Evolutionary conservation across 2,113 vertebrate genomes (phyloP).

Genomic region (Eubucco bourcierii): DNA sequence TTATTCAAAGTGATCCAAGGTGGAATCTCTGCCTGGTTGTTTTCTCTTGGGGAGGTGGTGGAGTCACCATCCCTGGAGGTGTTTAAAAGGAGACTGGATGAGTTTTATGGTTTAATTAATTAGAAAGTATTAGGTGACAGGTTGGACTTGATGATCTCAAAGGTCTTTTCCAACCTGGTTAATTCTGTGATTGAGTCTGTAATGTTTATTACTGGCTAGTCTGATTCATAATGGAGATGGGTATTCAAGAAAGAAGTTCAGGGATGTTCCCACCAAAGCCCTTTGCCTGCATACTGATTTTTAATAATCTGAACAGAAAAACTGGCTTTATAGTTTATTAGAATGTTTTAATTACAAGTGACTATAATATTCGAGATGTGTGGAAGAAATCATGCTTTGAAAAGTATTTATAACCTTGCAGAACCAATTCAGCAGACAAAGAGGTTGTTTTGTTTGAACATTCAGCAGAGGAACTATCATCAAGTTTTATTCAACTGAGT

Average conservation of each 20-base stretch:
- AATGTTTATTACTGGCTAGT: too few species aligned
- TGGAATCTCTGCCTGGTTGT: too few species aligned
- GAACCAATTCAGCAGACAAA: background rate
- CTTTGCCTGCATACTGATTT: background rate
- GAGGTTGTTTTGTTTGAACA: background rate
- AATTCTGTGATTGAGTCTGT: too few species aligned
- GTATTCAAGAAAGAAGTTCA: background rate
- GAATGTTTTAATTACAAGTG: background rate
- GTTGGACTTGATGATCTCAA: too few species aligned
- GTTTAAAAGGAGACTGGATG: too few species aligned
- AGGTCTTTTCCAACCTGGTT: too few species aligned
- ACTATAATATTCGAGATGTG: background rate
- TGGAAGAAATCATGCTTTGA: background rate
- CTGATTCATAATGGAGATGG: too few species aligned
- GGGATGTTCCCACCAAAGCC: background rate
- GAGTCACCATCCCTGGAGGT: too few species aligned
- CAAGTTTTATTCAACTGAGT: background rate
- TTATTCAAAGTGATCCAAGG: too few species aligned
- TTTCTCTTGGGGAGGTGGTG: too few species aligned
- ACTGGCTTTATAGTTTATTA: background rate
- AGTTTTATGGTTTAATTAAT: too few species aligned
- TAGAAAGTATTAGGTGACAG: too few species aligned
- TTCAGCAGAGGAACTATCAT: background rate
- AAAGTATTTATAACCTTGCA: background rate
- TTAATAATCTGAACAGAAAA: background rate